Conservation (phyloP, 2,113 vertebrate genomes). For the Thunnus thynnus region DNA sequence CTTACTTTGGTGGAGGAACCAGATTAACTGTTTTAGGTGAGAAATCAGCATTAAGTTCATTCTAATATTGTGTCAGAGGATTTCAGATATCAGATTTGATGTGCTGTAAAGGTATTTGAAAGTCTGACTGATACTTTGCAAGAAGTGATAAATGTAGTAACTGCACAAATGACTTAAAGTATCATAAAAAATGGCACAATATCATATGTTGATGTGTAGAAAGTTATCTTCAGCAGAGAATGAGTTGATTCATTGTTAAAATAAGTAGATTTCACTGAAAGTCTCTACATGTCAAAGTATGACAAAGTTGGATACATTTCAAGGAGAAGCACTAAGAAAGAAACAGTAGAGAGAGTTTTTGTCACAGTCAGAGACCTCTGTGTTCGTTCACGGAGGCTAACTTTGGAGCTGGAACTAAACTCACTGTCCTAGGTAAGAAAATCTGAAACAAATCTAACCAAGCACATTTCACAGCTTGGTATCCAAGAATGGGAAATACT, state of each 20-base stretch:
- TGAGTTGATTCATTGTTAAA: no score
- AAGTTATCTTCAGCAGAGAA: no score
- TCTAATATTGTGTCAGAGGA: background rate
- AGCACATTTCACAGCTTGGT: background rate
- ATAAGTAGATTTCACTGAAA: background rate
- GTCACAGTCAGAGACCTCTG: constrained; percentile 55
- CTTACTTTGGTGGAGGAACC: constrained; percentile 79
- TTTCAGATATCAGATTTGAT: background rate
- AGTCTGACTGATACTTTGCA: no score
- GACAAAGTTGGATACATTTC: background rate
- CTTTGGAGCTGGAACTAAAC: constrained; percentile 81
- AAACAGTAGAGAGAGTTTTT: constrained; percentile 53
- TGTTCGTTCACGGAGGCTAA: constrained; percentile 65
- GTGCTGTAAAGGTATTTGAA: no score
- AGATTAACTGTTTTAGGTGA: constrained; percentile 57
- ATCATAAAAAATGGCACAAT: no score
- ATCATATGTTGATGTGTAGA: no score
- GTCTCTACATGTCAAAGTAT: background rate
- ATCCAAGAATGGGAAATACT: no score
- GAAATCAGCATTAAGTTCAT: background rate
- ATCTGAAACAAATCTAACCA: background rate
- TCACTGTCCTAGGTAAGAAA: constrained; percentile 81
- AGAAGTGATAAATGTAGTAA: no score
- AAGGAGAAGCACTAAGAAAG: background rate
- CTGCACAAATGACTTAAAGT: no score